phyloP scores from a whole-genome alignment of 92 coral and sea anemone genomes.

The Isaurus tuberculatus region DNA sequence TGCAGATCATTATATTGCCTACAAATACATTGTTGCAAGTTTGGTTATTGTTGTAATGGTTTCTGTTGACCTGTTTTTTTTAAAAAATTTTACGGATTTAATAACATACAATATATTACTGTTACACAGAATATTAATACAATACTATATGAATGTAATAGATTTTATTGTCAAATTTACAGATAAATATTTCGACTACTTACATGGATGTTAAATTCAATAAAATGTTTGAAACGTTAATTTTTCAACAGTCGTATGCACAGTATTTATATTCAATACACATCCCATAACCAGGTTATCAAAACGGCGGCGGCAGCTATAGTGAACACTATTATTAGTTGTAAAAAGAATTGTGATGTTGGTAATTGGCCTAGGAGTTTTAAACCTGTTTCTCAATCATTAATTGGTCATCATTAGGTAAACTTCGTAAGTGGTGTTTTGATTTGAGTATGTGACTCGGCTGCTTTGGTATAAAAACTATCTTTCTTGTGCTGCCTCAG shows the following conservation, averaged over 20 bases:
- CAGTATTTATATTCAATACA: too few species aligned
- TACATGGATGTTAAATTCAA: too few species aligned
- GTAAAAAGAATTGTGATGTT: not conserved
- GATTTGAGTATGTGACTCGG: not conserved
- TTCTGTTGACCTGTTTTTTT: conserved; percentile 35
- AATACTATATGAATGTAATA: conserved; percentile 41
- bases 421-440: not conserved
- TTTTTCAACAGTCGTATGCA: too few species aligned
- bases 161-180: too few species aligned
- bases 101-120: conserved; percentile 41
- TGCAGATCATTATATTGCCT: conserved; percentile 45
- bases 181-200: too few species aligned
- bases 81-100: conserved; percentile 10
- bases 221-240: too few species aligned
- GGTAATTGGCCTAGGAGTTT: not conserved
- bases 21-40: conserved; percentile 48
- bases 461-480: not conserved
- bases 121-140: conserved; percentile 57
- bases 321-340: too few species aligned
- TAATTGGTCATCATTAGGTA: not conserved
- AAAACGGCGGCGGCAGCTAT: too few species aligned
- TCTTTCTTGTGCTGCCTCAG: not conserved
- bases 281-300: too few species aligned
- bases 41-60: conserved; percentile 45
- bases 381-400: not conserved